Evolutionary conservation across 2,888 invertebrate species (phyloP), one percentile per base, ranked within the genome.

Genomic region (Prosapia bicincta): DNA sequence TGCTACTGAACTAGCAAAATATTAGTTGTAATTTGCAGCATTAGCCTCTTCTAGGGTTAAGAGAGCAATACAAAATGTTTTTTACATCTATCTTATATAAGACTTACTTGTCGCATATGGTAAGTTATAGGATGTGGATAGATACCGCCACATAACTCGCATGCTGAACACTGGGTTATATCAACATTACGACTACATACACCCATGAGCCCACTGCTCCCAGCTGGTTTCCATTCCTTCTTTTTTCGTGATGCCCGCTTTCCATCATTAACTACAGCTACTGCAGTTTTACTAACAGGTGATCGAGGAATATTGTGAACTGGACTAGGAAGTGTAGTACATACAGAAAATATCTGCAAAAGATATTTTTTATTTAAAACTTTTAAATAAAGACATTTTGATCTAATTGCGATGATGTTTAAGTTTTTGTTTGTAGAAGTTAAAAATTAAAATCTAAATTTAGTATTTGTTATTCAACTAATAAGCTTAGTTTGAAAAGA

Each of bases 91-190:
- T n/a, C n/a, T n/a, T n/a, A n/a, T n/a, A n/a, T n/a, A n/a, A n/a
- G n/a, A n/a, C n/a, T n/a, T 65, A 74, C 87, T 83, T 92, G 91
- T 32, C 94, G 89, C 96, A 98, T 96, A 85, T 98, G 98, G 81
- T 94, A 93, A 0, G 95, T 95, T 0, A 98, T 91, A 0, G 97
- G 97, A 78, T 90, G 90, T 0, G 92, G 89, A 81, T 92, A 91
- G 81, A 87, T 87, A 32, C 91, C 90, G 3, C 93, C 95, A 83
- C 98, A 98, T 43, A 98, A 87, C 84, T 98, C 98, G 85, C 98
- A 98, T 77, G 80, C 54, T 20, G 54, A 54, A 54, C 54, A 20
- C 20, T 54, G 54, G 5, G 20, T 3, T 20, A 20, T n/a, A 54
- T 54, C 54, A 20, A 20, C 5, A 13, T 54, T 54, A 54, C 54